These are phyloP conservation scores for Morelia viridis DNA, from an alignment of 2,797 vertebrate species.

Conservation along the genomic window DNA sequence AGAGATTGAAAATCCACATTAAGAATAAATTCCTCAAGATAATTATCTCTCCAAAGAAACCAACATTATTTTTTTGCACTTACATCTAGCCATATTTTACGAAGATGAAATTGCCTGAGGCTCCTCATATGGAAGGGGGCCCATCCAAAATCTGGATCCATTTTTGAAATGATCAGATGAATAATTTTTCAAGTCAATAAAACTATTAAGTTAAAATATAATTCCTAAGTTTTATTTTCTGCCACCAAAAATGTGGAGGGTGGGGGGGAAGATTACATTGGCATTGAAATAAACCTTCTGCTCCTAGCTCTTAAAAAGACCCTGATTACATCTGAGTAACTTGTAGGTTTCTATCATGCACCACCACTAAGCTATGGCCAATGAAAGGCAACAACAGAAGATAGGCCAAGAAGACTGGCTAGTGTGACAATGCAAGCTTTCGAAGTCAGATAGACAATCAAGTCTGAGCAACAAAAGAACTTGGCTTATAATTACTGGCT, in stretches of 20 bases:
- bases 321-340: not conserved
- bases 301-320: not conserved
- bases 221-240: not conserved
- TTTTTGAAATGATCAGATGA: not conserved
- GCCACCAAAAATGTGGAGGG: not conserved
- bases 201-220: not conserved
- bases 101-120: not conserved
- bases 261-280: not conserved
- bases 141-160: not conserved
- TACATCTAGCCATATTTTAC: not conserved
- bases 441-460: not conserved
- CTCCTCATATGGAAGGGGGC: not conserved
- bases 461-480: not conserved
- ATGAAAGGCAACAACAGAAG: not conserved
- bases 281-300: not conserved
- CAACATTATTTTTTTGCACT: not conserved
- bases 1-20: not conserved
- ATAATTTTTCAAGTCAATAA: not conserved
- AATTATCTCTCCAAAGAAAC: not conserved
- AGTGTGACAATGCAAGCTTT: not conserved
- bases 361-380: not conserved
- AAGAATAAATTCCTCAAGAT: not conserved
- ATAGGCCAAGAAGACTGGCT: not conserved
- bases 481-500: not conserved
- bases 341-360: not conserved